phyloP scores from a whole-genome alignment of 2,888 invertebrate species.

The Bellardia pandia region DNA sequence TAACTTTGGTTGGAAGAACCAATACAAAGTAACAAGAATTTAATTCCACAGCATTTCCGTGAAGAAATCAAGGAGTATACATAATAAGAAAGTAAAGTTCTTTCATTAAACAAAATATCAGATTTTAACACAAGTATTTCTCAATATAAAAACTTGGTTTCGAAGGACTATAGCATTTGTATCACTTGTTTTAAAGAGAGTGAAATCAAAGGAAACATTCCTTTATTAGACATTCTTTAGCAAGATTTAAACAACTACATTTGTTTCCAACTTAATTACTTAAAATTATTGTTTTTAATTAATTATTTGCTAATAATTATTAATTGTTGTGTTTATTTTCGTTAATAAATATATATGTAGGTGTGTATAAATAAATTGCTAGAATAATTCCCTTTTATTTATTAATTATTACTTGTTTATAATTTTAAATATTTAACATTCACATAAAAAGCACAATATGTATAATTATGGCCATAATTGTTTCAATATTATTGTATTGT shows the following conservation, averaged over 20 bases:
- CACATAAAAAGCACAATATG: conserved; percentile 73
- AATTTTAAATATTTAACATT: conserved; percentile 71
- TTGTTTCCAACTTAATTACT: conserved; percentile 45
- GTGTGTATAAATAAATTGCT: conserved; percentile 49
- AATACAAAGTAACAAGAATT: not conserved
- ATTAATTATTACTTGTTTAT: conserved; percentile 34
- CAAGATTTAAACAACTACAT: not conserved
- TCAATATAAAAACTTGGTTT: too few relatives aligned
- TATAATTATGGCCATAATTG: conserved; percentile 75
- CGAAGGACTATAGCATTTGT: too few relatives aligned
- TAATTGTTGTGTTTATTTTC: conserved; percentile 5
- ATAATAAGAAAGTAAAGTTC: too few relatives aligned
- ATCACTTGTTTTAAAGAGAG: not conserved
- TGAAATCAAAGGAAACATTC: too few relatives aligned
- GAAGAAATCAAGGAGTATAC: too few relatives aligned
- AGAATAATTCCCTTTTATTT: conserved; percentile 59
- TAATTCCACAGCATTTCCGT: too few relatives aligned
- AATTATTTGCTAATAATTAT: conserved; percentile 6
- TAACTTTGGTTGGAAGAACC: not conserved
- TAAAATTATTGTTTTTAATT: not conserved
- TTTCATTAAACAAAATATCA: too few relatives aligned
- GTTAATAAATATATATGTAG: conserved; percentile 35
- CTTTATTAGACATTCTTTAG: too few relatives aligned
- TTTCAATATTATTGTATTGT: conserved; percentile 73
- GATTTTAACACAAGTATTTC: too few relatives aligned